Conservation (phyloP, 2,113 vertebrate species). For the Prunella himalayana region DNA sequence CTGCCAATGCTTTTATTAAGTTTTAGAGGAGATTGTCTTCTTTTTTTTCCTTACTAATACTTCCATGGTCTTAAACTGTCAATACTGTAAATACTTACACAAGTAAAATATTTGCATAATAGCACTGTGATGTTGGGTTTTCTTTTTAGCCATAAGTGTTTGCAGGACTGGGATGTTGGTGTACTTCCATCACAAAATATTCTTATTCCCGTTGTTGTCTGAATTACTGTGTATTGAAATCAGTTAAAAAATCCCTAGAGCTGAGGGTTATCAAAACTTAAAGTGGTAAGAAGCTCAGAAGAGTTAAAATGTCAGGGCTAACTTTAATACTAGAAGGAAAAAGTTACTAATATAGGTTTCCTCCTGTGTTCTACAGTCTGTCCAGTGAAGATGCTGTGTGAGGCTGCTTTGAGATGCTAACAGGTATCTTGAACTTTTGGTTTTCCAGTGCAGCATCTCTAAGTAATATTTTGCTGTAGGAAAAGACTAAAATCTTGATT, state of each 20-base stretch:
- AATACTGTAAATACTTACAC: neutral
- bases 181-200: conserved; percentile 37
- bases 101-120: neutral
- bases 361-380: conserved; percentile 68
- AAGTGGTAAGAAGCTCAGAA: conserved; percentile 44
- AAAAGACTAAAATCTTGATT: conserved; percentile 25
- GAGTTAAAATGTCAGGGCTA: conserved; percentile 56
- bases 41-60: neutral
- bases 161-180: conserved; percentile 52
- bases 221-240: conserved; percentile 37
- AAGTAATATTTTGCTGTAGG: conserved; percentile 63
- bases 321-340: conserved; percentile 60
- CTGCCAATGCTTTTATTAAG: neutral
- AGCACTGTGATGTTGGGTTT: conserved; percentile 1
- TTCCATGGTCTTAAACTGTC: neutral
- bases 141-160: neutral
- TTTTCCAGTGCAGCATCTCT: conserved; percentile 68
- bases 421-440: conserved; percentile 67
- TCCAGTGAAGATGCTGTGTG: conserved; percentile 70
- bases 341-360: conserved; percentile 69
- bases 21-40: neutral
- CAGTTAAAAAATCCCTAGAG: conserved; percentile 18
- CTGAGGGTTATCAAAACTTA: conserved; percentile 23
- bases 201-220: conserved; percentile 15
- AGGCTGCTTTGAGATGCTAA: conserved; percentile 68